Evolutionary conservation across 2,888 invertebrate genomes (phyloP), one percentile per base, ranked within the genome.

Genomic region (Ephialtes manifestator): DNA sequence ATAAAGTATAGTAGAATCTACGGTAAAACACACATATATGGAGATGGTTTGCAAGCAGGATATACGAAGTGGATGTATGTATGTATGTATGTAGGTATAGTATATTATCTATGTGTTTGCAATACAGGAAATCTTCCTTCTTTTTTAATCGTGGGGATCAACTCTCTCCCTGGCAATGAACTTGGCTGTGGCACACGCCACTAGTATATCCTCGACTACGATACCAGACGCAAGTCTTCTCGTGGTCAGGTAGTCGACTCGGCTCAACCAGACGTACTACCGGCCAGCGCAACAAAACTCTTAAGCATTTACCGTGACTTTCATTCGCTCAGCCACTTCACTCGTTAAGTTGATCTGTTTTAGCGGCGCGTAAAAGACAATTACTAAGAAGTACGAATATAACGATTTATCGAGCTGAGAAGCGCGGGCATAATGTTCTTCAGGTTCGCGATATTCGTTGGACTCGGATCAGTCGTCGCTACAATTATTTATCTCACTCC

Each of bases 401-500:
- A 7, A 10, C 76, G 60, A 70, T 55, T 43, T 18, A 48, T 48
- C 43, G 72, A 28, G 39, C 35, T 28, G 85, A 83, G 0, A 7
- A 4, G 28, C 85, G 88, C 78, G 65, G 46, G 89, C 11, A 48
- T 4, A n/a, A 93, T 93, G 94, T 94, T 96, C 92, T 95, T 96
- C 91, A 95, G 96, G 94, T 95, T 96, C 90, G 95, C 96, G 28
- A 95, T 97, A 91, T 95, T 97, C 90, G 94, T 95, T 90, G 96
- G 96, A 85, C 96, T 97, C 93, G 94, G 96, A 74, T 95, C 95
- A 24, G 96, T 96, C 89, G 97, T 97, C 83, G 94, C 96, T 68
- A 95, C 97, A 74, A 96, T 97, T 86, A 96, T 97, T 87, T 96
- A 97, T 93, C 95, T 96, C 85, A 96, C 97, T 67, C 97, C 97